Percentiles rank a stretch among this genome's conserved stretches.
phyloP scores from a whole-genome alignment of 2,888 invertebrate species.

The Lasioglossum figueresi region DNA sequence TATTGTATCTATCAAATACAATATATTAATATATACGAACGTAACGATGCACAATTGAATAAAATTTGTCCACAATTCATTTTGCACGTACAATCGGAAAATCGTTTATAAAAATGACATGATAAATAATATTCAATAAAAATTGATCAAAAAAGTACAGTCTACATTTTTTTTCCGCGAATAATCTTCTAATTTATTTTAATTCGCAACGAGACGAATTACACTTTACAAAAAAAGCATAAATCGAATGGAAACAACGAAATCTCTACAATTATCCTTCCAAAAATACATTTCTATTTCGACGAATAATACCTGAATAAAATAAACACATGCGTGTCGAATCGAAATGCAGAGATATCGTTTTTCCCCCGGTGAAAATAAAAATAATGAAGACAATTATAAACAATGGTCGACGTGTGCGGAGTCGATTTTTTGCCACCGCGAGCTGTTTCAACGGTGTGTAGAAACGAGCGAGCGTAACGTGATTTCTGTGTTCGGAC shows the following conservation, averaged over 20 bases:
- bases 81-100: not conserved
- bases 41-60: not conserved
- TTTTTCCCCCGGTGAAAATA: not conserved
- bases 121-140: not conserved
- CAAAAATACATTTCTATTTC: not conserved
- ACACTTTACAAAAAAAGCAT: not conserved
- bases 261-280: not conserved
- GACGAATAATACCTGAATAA: not conserved
- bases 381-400: slow-evolving; percentile 29
- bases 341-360: not conserved
- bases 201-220: not conserved
- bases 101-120: not conserved
- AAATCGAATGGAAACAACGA: not conserved
- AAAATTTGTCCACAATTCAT: not conserved
- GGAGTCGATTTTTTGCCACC: not conserved
- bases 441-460: slow-evolving; percentile 1
- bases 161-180: not conserved
- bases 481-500: slow-evolving; percentile 45
- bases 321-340: not conserved
- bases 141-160: not conserved
- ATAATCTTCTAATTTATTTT: not conserved
- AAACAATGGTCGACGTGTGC: slow-evolving; percentile 13
- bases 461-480: slow-evolving; percentile 26
- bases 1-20: not conserved
- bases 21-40: not conserved